Evolutionary conservation across 1,140 invertebrate genomes (phyloP), one percentile per base, ranked within the genome.

Genomic region (Eueides isabella): DNA sequence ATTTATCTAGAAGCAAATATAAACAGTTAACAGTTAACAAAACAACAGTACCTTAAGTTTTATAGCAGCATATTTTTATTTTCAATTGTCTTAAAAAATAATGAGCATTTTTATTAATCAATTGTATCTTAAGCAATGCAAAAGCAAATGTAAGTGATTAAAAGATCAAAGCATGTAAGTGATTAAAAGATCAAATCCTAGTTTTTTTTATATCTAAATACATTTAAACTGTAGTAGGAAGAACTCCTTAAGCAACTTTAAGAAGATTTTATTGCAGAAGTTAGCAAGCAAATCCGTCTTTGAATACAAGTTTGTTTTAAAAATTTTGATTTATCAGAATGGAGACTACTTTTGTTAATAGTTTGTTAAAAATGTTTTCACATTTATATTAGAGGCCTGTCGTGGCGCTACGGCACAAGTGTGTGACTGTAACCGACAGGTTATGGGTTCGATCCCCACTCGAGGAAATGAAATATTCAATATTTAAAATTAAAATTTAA

Each of bases 231-330:
- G 69, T 61, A 67, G 23, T 71, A 67, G 72, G 66, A 71, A 65
- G 61, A 79, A 82, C 68, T 83, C 80, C 76, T 78, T 80, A 84
- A 82, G 79, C 79, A 61, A 71, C 68, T 83, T 77, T 79, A 81
- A 87, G 76, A 64, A 77, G 73, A 81, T 77, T 78, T 77, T 33
- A 41, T 29, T 63, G 35, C 63, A 65, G 63, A 78, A 80, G 65
- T 77, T 76, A 74, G 72, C 67, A 74, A 75, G 72, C 26, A 79
- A 82, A 85, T 75, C 79, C 75, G 76, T 74, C 79, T 80, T 78
- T 77, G 62, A 74, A 75, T 48, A 63, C 30, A 77, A 81, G 72
- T 67, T 75, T 64, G 70, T 76, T 77, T 75, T 38, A 67, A 68
- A 71, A 70, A 75, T 75, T 77, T 67, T 11, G 28, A 71, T 65